Percentiles rank a stretch among this genome's conserved stretches.
Conservation (phyloP, 2,113 vertebrate species). For the Limanda limanda region DNA sequence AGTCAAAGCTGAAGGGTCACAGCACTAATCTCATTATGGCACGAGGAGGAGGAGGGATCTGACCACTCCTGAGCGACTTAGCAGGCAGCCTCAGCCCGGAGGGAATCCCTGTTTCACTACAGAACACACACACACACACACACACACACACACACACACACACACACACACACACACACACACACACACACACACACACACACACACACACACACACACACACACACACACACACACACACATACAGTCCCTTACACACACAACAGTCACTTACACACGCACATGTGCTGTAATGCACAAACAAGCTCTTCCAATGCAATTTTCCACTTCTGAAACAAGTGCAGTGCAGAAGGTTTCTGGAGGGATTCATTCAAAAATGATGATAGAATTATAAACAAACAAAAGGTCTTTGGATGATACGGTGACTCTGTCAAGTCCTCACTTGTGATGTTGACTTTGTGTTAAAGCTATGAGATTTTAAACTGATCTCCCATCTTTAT, state of each 20-base stretch:
- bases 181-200: neutral
- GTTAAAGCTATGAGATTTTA: too few relatives aligned
- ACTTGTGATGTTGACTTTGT: too few relatives aligned
- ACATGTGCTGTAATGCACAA: too few relatives aligned
- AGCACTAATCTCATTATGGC: conserved; percentile 75
- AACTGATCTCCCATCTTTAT: too few relatives aligned
- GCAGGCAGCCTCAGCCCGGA: conserved; percentile 19
- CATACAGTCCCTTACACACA: neutral
- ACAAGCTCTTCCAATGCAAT: too few relatives aligned
- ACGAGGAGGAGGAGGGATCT: conserved; percentile 56
- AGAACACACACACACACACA: conserved; percentile 24
- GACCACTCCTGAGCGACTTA: conserved; percentile 54
- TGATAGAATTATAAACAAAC: neutral
- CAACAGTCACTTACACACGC: too few relatives aligned
- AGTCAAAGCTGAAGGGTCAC: conserved; percentile 75
- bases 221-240: neutral
- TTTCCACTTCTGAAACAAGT: too few relatives aligned
- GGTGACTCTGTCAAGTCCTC: too few relatives aligned
- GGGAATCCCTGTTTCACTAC: conserved; percentile 57
- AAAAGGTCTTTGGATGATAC: neutral
- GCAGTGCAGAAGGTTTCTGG: neutral
- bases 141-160: conserved; percentile 14
- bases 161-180: too few relatives aligned
- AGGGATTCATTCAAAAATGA: neutral
- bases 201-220: neutral